These are phyloP conservation scores for Mastomys coucha DNA, from an alignment of 2,113 vertebrate genomes.

Conservation along the genomic window DNA sequence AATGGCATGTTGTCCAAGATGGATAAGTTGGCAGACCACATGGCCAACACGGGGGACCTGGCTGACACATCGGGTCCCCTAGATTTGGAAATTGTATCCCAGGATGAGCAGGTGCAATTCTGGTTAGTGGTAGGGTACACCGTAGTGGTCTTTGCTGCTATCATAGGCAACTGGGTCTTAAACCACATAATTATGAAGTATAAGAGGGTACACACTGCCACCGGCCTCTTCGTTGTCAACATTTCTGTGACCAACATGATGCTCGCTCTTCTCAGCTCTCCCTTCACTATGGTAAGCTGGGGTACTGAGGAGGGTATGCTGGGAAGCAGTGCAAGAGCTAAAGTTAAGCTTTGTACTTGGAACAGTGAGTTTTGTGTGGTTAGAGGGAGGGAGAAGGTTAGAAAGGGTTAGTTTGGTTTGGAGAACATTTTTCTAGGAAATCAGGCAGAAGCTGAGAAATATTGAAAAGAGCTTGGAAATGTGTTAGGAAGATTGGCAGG, in stretches of 20 bases:
- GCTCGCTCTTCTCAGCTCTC: conserved; percentile 89
- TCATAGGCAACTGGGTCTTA: conserved; percentile 89
- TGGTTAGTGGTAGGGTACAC: conserved; percentile 88
- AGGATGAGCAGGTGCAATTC: conserved; percentile 82
- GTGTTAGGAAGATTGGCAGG: not conserved
- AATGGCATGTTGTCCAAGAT: not conserved
- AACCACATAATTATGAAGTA: conserved; percentile 90
- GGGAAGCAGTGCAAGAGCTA: not conserved
- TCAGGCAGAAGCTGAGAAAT: not conserved
- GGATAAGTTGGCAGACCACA: conserved; percentile 58
- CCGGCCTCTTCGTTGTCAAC: conserved; percentile 89
- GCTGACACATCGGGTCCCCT: conserved; percentile 79
- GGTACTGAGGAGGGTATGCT: not conserved
- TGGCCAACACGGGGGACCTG: conserved; percentile 83
- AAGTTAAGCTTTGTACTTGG: not conserved
- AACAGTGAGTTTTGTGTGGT: not conserved
- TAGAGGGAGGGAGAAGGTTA: not conserved
- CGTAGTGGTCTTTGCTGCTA: conserved; percentile 88
- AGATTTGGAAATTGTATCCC: conserved; percentile 82
- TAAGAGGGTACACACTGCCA: conserved; percentile 88
- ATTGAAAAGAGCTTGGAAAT: not conserved
- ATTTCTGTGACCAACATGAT: conserved; percentile 89
- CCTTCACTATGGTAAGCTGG: conserved; percentile 90
- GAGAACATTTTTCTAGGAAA: not conserved
- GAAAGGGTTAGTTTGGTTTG: not conserved